phyloP scores from a whole-genome alignment of 2,113 vertebrate species.

The Enhydra lutris region DNA sequence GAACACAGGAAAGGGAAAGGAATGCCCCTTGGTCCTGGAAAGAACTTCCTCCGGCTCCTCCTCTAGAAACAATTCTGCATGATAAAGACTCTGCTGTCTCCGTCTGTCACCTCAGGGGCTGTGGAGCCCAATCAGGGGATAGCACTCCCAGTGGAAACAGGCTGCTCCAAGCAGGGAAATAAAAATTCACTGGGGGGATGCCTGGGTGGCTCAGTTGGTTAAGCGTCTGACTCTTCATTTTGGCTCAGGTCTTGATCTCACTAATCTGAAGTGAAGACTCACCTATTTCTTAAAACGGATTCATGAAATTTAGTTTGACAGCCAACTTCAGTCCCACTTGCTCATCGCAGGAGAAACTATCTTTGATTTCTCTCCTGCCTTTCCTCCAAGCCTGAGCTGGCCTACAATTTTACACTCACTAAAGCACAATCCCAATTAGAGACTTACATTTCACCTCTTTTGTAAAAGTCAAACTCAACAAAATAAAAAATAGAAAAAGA shows the following conservation, averaged over 20 bases:
- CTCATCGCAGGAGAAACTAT: background rate
- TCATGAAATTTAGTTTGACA: background rate
- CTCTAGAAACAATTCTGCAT: background rate
- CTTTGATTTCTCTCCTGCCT: background rate
- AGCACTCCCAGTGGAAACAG: background rate
- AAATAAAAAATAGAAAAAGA: background rate
- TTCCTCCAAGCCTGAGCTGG: background rate
- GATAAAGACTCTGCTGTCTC: background rate
- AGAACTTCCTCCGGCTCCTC: background rate
- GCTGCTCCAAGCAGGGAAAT: background rate
- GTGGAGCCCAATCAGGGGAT: background rate
- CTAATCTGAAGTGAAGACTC: background rate
- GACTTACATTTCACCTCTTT: background rate
- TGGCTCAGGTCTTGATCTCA: background rate
- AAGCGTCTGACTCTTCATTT: background rate
- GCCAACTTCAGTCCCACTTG: background rate
- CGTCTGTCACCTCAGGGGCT: background rate
- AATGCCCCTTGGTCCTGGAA: background rate
- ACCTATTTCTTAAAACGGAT: background rate
- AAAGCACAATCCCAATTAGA: background rate
- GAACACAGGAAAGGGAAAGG: background rate
- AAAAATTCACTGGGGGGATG: background rate
- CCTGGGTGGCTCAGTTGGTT: background rate
- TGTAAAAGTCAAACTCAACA: background rate
- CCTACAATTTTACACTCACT: background rate